Base-by-base conservation (phyloP, 2,888 invertebrate genomes). In the Drosophila ustulata region DNA sequence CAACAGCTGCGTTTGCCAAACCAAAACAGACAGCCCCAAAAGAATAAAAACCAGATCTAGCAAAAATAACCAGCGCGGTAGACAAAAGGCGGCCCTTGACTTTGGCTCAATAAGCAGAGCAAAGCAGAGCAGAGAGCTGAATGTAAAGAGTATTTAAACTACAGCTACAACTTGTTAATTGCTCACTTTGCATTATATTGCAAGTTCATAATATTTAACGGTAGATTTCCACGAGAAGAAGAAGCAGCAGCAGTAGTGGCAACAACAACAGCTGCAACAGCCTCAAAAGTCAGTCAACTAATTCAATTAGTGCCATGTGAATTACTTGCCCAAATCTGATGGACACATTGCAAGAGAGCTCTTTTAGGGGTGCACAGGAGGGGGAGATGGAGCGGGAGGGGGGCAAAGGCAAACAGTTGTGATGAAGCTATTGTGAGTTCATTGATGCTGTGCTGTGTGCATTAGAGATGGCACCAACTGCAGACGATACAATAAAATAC, bases 261-360 rank as follows among this genome's bases (percentile, higher is more conserved):
- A 45, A n/a, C 26, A 49, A 11, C 47, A 57, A n/a, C 61, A 57
- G 45, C 64, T 43, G 32, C 59, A 45, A 25, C 69, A 66, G 76
- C 66, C 71, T 76, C 71, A 82, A 73, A 88, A 86, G 89, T 82
- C 89, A 88, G 87, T 71, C 83, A 83, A 78, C 89, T 88, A 85
- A 85, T 85, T 85, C 71, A 85, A 85, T 85, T 85, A 85, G 85
- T 89, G 88, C 74, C 89, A 79, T 85, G 85, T 85, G 85, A 89
- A 89, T 89, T 89, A 78, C 67, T 71, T 64, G 75, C 73, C 64
- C 73, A 70, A 77, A 86, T 68, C 68, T 80, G 80, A 58, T 62
- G 55, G 26, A 66, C 45, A 64, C 55, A 46, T n/a, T 11, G 37
- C 37, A n/a, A 32, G 34, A 13, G 37, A 9, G 13, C 32, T 32